Evolutionary conservation across 2,113 vertebrate genomes (phyloP).

Genomic region (Glareola pratincola): DNA sequence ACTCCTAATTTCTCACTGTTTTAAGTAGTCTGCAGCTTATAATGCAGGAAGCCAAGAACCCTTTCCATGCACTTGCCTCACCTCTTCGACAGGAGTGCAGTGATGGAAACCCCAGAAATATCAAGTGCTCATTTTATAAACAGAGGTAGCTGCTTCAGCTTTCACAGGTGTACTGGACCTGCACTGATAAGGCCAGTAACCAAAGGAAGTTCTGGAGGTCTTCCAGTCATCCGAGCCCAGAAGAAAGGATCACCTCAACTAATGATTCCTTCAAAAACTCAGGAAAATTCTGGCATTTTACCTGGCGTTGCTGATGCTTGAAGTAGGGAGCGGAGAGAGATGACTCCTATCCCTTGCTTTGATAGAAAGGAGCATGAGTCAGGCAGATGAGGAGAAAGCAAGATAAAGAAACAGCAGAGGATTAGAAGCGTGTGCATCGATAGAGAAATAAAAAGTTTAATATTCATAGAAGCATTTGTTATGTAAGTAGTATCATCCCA

Average conservation of each 20-base stretch:
- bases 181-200: neutral
- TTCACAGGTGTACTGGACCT: neutral
- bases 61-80: neutral
- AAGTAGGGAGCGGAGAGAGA: neutral
- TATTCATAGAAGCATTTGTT: neutral
- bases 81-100: neutral
- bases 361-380: neutral
- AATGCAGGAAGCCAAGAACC: neutral
- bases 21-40: neutral
- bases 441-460: neutral
- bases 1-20: neutral
- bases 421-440: neutral
- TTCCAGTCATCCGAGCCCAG: neutral
- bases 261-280: neutral
- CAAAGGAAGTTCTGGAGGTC: neutral
- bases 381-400: neutral
- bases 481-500: neutral
- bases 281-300: neutral
- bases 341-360: neutral
- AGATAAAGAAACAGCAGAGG: neutral
- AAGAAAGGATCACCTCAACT: neutral
- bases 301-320: neutral
- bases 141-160: neutral
- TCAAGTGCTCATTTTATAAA: neutral
- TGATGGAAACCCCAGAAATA: neutral